These are phyloP conservation scores for Aphrophora alni DNA, from an alignment of 2,888 invertebrate genomes.

Conservation along the genomic window DNA sequence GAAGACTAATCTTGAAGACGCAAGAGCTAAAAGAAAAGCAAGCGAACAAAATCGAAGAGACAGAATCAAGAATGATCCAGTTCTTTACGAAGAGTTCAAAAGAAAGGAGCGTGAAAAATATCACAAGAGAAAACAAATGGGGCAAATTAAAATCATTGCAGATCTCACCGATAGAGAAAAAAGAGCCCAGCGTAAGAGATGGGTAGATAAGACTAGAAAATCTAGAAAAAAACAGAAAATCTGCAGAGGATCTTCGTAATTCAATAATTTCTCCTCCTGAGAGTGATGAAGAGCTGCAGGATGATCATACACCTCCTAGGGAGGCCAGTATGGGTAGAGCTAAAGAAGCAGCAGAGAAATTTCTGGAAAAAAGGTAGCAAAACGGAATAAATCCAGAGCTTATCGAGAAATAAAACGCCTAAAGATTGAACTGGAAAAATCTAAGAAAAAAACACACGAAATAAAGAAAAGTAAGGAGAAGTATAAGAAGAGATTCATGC, in stretches of 20 bases:
- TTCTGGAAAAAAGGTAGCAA: conserved; percentile 13
- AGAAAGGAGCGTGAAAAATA: conserved; percentile 18
- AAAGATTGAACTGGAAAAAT: conserved; percentile 10
- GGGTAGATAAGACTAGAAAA: conserved; percentile 15
- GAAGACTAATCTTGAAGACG: not conserved
- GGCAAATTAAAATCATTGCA: conserved; percentile 6
- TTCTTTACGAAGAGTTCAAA: conserved; percentile 16
- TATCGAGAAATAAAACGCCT: conserved; percentile 23
- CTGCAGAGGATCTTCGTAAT: not conserved
- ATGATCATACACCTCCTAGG: not conserved
- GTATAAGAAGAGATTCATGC: conserved; percentile 22
- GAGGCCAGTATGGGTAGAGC: conserved; percentile 9
- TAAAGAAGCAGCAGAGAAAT: conserved; percentile 23
- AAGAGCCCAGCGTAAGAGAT: conserved; percentile 19
- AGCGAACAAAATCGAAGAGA: conserved; percentile 12
- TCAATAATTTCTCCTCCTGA: not conserved
- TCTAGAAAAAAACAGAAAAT: not conserved
- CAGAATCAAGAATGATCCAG: conserved; percentile 22
- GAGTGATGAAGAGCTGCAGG: conserved; percentile 7
- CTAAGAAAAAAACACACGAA: not conserved
- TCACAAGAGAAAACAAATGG: conserved; percentile 14
- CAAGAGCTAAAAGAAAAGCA: not conserved
- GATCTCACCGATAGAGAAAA: conserved; percentile 7
- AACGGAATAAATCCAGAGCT: conserved; percentile 12
- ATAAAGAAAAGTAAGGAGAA: conserved; percentile 17